Percentiles rank a stretch among this genome's conserved stretches.
phyloP scores from a whole-genome alignment of 1,140 invertebrate species.

The Drosophila aff. region DNA sequence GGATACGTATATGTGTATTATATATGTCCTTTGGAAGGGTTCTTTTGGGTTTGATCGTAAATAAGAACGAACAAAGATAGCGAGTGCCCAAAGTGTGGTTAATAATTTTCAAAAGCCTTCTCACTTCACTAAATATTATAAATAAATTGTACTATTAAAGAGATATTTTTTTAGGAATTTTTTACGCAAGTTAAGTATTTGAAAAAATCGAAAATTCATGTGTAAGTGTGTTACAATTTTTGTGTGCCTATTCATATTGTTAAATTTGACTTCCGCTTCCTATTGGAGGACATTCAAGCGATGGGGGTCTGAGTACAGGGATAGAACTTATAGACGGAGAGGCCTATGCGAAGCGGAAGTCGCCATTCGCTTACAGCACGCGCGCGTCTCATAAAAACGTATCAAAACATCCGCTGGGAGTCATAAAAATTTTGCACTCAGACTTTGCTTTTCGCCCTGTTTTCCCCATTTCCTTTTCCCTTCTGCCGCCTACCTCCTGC shows the following conservation, averaged over 20 bases:
- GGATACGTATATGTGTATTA: not conserved
- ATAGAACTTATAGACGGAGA: constrained; percentile 13
- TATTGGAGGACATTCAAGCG: constrained; percentile 67
- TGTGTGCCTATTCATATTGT: not conserved
- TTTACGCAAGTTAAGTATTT: not conserved
- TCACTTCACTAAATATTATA: not conserved
- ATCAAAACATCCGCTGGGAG: constrained; percentile 82
- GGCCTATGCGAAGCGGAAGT: constrained; percentile 52
- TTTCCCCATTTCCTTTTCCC: constrained; percentile 4
- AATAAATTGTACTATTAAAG: not conserved
- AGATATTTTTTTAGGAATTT: not conserved
- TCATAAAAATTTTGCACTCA: constrained; percentile 83
- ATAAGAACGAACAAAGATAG: not conserved
- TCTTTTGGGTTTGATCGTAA: not conserved
- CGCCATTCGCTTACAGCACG: constrained; percentile 76
- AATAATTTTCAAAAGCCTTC: not conserved
- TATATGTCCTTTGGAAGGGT: not conserved
- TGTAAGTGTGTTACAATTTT: not conserved
- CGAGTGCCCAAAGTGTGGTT: not conserved
- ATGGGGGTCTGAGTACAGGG: not conserved
- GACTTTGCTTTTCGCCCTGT: constrained; percentile 50
- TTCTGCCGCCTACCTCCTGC: constrained; percentile 9
- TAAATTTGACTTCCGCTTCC: constrained; percentile 41
- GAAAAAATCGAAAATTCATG: not conserved
- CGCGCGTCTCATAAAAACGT: constrained; percentile 84